These are phyloP conservation scores for Eulithis testata DNA, from an alignment of 2,888 invertebrate species.

Conservation along the genomic window DNA sequence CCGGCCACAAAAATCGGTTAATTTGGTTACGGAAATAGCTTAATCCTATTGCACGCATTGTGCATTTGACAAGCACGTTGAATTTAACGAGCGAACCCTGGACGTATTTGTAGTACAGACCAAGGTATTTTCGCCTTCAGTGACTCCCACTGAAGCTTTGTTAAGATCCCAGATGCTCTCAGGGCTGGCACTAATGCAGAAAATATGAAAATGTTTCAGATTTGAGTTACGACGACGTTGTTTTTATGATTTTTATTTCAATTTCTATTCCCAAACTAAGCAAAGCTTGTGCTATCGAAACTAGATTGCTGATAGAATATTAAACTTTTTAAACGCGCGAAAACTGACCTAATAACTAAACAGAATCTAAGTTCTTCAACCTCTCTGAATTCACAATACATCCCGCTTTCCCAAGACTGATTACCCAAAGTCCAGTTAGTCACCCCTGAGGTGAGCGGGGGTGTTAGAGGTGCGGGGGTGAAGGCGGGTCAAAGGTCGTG, in stretches of 20 bases:
- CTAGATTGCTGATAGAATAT: too few relatives aligned
- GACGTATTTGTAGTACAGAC: conserved; percentile 23
- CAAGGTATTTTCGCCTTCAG: conserved; percentile 38
- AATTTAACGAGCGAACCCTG: conserved; percentile 11
- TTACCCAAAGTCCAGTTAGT: conserved; percentile 41
- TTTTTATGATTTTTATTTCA: neutral
- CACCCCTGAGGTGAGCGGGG: conserved; percentile 65
- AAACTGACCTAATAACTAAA: too few relatives aligned
- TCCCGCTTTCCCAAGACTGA: conserved; percentile 38
- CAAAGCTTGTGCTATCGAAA: too few relatives aligned
- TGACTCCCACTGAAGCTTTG: conserved; percentile 35
- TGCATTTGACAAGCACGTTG: neutral
- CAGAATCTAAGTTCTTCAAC: too few relatives aligned
- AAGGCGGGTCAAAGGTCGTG: conserved; percentile 77
- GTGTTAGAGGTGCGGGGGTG: conserved; percentile 58
- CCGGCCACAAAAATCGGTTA: neutral
- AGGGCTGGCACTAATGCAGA: conserved; percentile 35
- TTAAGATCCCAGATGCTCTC: conserved; percentile 35
- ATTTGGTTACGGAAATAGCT: neutral
- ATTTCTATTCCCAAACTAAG: too few relatives aligned
- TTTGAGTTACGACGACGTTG: neutral
- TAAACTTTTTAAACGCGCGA: too few relatives aligned
- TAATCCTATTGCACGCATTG: neutral
- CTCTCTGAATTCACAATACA: too few relatives aligned
- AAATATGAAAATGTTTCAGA: neutral